These are phyloP conservation scores for Megalops cyprinoides DNA, from an alignment of 2,797 vertebrate genomes.

Conservation along the genomic window DNA sequence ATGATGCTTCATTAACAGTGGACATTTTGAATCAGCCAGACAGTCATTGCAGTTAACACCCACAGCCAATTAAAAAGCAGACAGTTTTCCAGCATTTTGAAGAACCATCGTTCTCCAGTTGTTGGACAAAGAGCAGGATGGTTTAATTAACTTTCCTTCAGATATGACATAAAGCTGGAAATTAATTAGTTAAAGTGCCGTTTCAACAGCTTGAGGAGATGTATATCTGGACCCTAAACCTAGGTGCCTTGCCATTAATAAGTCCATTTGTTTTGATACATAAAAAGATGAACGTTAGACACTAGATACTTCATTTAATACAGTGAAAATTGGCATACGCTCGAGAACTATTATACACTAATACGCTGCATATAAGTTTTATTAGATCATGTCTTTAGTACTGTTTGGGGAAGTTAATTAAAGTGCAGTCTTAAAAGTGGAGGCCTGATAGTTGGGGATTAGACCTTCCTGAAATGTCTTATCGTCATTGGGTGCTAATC, in stretches of 20 bases:
- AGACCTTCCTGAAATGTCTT: conserved; percentile 57
- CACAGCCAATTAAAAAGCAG: conserved; percentile 40
- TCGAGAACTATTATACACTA: conserved; percentile 46
- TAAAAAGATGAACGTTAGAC: conserved; percentile 37
- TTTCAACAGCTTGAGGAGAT: conserved; percentile 44
- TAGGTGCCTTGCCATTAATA: conserved; percentile 41
- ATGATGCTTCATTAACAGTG: conserved; percentile 47
- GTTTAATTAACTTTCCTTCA: conserved; percentile 43
- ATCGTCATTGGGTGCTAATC: conserved; percentile 50
- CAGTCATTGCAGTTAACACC: conserved; percentile 42
- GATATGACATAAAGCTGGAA: conserved; percentile 36
- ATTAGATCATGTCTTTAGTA: conserved; percentile 54
- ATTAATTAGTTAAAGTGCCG: conserved; percentile 47
- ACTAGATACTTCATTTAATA: conserved; percentile 28
- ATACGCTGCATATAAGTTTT: conserved; percentile 57
- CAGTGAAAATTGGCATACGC: conserved; percentile 44
- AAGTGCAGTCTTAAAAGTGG: conserved; percentile 49
- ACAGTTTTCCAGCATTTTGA: conserved; percentile 29
- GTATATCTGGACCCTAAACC: conserved; percentile 38
- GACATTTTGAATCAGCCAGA: conserved; percentile 37
- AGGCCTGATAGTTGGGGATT: conserved; percentile 47
- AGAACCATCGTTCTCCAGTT: conserved; percentile 30
- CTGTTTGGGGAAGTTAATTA: conserved; percentile 65
- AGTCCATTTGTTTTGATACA: conserved; percentile 37
- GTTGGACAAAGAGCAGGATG: conserved; percentile 25